Evolutionary conservation across 2,797 vertebrate species (phyloP).

Genomic region (Enteromius treurensis): DNA sequence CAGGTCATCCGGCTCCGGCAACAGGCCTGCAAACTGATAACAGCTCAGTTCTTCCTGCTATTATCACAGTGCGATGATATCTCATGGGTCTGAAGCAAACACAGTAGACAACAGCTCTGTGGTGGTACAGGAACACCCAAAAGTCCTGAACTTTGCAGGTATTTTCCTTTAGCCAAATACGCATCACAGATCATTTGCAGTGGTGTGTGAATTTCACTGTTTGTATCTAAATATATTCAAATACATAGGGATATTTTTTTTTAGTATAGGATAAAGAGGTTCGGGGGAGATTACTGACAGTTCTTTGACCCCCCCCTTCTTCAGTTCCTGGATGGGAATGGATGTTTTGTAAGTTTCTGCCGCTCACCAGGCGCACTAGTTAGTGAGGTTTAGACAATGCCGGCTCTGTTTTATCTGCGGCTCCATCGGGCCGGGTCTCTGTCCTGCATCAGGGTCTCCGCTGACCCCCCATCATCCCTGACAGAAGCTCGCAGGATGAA

Average conservation of each 20-base stretch:
- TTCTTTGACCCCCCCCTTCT: constrained; percentile 8
- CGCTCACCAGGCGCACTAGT: constrained; percentile 52
- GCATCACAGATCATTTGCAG: constrained; percentile 23
- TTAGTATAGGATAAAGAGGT: constrained; percentile 43
- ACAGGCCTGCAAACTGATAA: constrained; percentile 59
- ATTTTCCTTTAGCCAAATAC: constrained; percentile 49
- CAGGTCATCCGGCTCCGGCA: constrained; percentile 2
- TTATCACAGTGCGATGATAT: constrained; percentile 64
- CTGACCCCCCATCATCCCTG: constrained; percentile 44
- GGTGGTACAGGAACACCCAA: not conserved
- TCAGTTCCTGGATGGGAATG: constrained; percentile 52
- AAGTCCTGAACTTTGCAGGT: constrained; percentile 16
- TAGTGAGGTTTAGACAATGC: constrained; percentile 69
- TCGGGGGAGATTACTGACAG: constrained; percentile 2
- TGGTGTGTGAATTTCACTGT: constrained; percentile 11
- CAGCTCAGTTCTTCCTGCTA: constrained; percentile 56
- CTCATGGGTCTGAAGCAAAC: constrained; percentile 45
- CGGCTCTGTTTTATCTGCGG: constrained; percentile 72
- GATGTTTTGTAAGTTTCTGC: constrained; percentile 60
- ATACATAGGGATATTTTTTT: constrained; percentile 47
- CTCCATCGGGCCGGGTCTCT: constrained; percentile 69
- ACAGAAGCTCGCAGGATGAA: constrained; percentile 47
- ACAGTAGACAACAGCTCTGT: constrained; percentile 30
- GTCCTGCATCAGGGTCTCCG: constrained; percentile 63
- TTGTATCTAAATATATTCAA: constrained; percentile 56